phyloP scores from a whole-genome alignment of 2,797 vertebrate species.

The Arrhamphus sclerolepis region DNA sequence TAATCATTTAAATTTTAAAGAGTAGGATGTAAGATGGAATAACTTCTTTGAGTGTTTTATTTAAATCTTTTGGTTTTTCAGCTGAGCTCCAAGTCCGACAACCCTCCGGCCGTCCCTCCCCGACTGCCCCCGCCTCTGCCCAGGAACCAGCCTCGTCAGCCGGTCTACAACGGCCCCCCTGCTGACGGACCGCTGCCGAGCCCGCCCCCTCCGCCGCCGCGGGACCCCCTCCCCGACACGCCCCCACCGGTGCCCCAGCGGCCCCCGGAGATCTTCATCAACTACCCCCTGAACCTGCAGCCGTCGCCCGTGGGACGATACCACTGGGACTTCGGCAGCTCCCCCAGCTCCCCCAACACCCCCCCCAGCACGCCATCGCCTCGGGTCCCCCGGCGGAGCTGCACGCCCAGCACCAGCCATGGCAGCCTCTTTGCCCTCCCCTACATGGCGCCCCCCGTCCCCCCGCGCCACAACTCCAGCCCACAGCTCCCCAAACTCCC shows the following conservation, averaged over 20 bases:
- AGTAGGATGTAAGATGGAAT: no score
- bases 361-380: slow-evolving; percentile 86
- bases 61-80: slow-evolving; percentile 52
- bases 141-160: slow-evolving; percentile 87
- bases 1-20: no score
- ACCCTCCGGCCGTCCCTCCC: slow-evolving; percentile 94
- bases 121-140: slow-evolving; percentile 86
- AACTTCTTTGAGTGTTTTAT: no score
- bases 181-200: slow-evolving; percentile 87
- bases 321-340: slow-evolving; percentile 88
- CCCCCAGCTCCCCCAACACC: slow-evolving; percentile 87
- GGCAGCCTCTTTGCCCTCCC: slow-evolving; percentile 81
- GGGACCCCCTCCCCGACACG: slow-evolving; percentile 89
- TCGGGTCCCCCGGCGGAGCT: slow-evolving; percentile 85
- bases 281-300: slow-evolving; percentile 90
- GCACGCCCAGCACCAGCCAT: slow-evolving; percentile 82
- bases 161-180: slow-evolving; percentile 75
- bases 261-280: slow-evolving; percentile 96
- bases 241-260: slow-evolving; percentile 90
- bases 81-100: slow-evolving; percentile 83
- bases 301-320: slow-evolving; percentile 88
- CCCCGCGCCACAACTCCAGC: slow-evolving; percentile 91
- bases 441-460: slow-evolving; percentile 87
- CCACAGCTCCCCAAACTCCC: slow-evolving; percentile 94
- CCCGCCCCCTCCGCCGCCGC: slow-evolving; percentile 87